phyloP scores from a whole-genome alignment of 2,888 invertebrate species.

The Mesorhabditis spiculigera region DNA sequence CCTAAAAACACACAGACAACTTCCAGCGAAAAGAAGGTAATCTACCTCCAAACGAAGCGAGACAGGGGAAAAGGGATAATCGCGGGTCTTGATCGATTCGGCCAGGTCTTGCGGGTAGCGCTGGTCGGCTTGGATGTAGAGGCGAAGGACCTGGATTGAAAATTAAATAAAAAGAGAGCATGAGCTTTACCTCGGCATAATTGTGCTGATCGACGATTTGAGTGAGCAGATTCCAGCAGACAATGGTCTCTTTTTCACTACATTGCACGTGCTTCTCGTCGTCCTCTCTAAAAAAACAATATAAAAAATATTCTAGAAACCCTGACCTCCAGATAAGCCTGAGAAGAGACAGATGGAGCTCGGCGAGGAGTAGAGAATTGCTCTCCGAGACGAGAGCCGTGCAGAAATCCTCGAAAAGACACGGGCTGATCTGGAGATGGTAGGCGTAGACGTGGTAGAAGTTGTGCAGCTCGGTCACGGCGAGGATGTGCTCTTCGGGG shows the following conservation, averaged over 20 bases:
- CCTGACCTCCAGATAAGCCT: constrained; percentile 68
- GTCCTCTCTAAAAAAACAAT: constrained; percentile 76
- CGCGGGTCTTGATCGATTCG: constrained; percentile 27
- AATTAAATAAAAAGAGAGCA: not conserved
- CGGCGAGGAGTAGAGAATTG: constrained; percentile 76
- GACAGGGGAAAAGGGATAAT: constrained; percentile 79
- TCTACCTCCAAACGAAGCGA: constrained; percentile 62
- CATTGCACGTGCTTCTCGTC: constrained; percentile 72
- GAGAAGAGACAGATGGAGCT: constrained; percentile 87
- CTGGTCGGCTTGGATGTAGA: constrained; percentile 39
- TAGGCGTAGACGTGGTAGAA: constrained; percentile 83
- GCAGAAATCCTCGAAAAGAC: constrained; percentile 91
- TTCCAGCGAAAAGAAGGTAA: not conserved
- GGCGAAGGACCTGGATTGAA: constrained; percentile 30
- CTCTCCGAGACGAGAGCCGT: constrained; percentile 86
- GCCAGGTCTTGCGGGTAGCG: constrained; percentile 32
- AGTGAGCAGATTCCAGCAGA: constrained; percentile 87
- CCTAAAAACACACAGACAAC: constrained; percentile 11
- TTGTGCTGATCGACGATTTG: constrained; percentile 90
- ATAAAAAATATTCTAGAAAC: not conserved
- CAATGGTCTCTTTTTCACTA: constrained; percentile 82
- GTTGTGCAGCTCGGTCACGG: constrained; percentile 74
- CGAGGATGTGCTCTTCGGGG: constrained; percentile 22
- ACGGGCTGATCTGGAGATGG: constrained; percentile 85
- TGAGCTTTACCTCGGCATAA: constrained; percentile 78